Evolutionary conservation across 2,888 invertebrate species (phyloP).

Genomic region (Tholera decimalis): DNA sequence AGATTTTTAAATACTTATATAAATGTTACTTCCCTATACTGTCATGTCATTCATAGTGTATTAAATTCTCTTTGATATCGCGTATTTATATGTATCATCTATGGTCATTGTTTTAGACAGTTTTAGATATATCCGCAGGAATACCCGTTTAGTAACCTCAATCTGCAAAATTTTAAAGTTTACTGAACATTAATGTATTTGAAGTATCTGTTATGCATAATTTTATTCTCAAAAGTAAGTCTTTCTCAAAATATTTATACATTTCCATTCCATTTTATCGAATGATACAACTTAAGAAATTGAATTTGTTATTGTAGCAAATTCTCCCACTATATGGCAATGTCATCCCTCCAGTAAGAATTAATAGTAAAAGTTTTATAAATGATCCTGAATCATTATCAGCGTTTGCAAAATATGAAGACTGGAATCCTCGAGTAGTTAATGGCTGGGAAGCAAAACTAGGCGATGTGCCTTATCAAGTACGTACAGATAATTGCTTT

Average conservation of each 20-base stretch:
- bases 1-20: too few species aligned
- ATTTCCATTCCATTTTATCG: not conserved
- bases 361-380: not conserved
- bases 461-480: slow-evolving; percentile 58
- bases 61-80: too few species aligned
- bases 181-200: slow-evolving; percentile 23
- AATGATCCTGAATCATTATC: not conserved
- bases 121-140: too few species aligned
- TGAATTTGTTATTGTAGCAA: slow-evolving; percentile 13
- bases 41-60: too few species aligned
- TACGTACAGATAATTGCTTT: slow-evolving; percentile 2
- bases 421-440: slow-evolving; percentile 39
- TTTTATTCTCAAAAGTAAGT: slow-evolving; percentile 25
- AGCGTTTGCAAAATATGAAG: not conserved
- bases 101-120: too few species aligned
- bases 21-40: too few species aligned
- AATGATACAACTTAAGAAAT: not conserved
- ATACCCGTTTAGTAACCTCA: too few species aligned
- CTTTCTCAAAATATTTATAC: not conserved
- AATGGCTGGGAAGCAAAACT: slow-evolving; percentile 39
- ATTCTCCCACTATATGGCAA: not conserved
- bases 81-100: too few species aligned
- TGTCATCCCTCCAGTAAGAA: not conserved
- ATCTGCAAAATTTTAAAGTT: too few species aligned
- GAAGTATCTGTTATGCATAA: slow-evolving; percentile 27